phyloP scores from a whole-genome alignment of 2,888 invertebrate genomes.

The Pseudoips prasinana region DNA sequence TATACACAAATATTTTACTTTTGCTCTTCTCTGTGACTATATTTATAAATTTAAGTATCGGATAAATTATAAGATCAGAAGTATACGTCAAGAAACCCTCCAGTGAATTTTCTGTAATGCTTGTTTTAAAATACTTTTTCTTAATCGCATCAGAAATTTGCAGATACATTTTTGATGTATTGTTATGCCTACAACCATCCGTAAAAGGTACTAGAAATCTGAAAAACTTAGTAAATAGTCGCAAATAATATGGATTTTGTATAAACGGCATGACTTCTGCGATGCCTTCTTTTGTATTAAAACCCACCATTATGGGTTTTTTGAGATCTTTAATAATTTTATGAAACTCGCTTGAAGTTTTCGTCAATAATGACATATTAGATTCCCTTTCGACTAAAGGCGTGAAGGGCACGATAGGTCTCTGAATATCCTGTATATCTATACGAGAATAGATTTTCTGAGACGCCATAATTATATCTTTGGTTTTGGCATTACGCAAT shows the following conservation, averaged over 20 bases:
- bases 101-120: slow-evolving; percentile 50
- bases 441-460: slow-evolving; percentile 55
- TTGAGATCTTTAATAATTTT: slow-evolving; percentile 18
- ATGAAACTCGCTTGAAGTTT: slow-evolving; percentile 37
- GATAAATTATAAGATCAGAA: slow-evolving; percentile 67
- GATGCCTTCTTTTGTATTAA: slow-evolving; percentile 73
- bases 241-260: slow-evolving; percentile 56
- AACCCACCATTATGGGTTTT: slow-evolving; percentile 72
- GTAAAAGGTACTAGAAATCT: slow-evolving; percentile 69
- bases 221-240: slow-evolving; percentile 50
- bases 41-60: slow-evolving; percentile 66
- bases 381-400: slow-evolving; percentile 53
- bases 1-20: slow-evolving; percentile 60
- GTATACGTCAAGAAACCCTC: slow-evolving; percentile 59
- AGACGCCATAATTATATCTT: slow-evolving; percentile 50
- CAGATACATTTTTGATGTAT: slow-evolving; percentile 46
- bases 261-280: slow-evolving; percentile 69
- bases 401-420: slow-evolving; percentile 63
- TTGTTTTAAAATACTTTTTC: slow-evolving; percentile 53
- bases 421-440: slow-evolving; percentile 59
- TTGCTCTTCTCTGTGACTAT: slow-evolving; percentile 36
- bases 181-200: slow-evolving; percentile 54
- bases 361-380: slow-evolving; percentile 46
- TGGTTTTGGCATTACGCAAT: slow-evolving; percentile 41
- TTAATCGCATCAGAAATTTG: slow-evolving; percentile 52